A percentile compares a stretch with the other conserved stretches of the same genome.
Evolutionary conservation across 2,888 invertebrate species (phyloP).

Genomic region (Lamellibrachia satsuma): DNA sequence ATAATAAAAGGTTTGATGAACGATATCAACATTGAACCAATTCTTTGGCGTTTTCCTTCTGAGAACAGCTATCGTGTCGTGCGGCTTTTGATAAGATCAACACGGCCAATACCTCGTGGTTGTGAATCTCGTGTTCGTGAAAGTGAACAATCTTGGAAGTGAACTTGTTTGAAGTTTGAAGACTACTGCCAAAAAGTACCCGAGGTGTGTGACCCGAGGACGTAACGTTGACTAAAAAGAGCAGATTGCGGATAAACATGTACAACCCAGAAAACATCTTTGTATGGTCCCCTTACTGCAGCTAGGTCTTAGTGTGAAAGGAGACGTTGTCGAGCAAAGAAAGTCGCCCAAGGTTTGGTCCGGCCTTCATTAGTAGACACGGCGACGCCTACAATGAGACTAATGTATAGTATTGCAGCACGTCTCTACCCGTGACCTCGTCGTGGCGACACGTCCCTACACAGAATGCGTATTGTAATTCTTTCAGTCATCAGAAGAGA

Average conservation of each 20-base stretch:
- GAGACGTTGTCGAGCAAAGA: not conserved
- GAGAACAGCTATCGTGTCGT: not conserved
- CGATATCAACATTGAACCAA: not conserved
- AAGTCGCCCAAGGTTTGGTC: not conserved
- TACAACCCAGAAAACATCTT: not conserved
- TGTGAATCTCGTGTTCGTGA: not conserved
- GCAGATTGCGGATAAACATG: not conserved
- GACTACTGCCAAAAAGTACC: not conserved
- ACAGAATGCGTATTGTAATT: not conserved
- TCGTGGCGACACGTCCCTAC: not conserved
- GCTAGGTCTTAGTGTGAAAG: not conserved
- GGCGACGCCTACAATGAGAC: not conserved
- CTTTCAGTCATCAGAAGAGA: not conserved
- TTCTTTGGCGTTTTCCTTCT: not conserved
- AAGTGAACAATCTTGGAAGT: not conserved
- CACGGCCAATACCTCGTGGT: not conserved
- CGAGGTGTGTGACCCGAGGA: not conserved
- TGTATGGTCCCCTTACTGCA: not conserved
- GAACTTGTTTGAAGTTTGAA: not conserved
- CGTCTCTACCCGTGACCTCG: not conserved
- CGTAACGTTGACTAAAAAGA: not conserved
- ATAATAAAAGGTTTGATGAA: not conserved
- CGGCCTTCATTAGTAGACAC: not conserved
- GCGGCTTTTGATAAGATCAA: not conserved
- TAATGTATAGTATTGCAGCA: not conserved